Base-by-base conservation (phyloP, 2,113 vertebrate species). In the Pyxicephalus adspersus region DNA sequence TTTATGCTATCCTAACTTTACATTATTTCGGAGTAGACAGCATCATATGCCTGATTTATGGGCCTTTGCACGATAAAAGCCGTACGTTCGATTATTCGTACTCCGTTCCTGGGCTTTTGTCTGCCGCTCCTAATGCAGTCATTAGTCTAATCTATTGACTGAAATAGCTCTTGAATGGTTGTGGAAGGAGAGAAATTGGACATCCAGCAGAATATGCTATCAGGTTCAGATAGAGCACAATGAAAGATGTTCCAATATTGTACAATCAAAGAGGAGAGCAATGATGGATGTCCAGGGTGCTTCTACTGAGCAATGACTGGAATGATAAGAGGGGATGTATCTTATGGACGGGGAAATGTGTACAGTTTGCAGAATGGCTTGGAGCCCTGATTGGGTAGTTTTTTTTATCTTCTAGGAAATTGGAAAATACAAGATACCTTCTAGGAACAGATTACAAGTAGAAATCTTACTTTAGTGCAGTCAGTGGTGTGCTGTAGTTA, bases 141-240 rank as follows among this genome's bases (percentile, higher is more conserved):
- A 73, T 73, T 34, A 73, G 52, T 73, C 54, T 58, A 57, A 73
- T 58, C 26, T 34, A 58, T 58, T 16, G 52, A 57, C 68, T 72
- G 11, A 7, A 19, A 54, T 28, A 54, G 50, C 51, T 29, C 25
- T 29, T 29, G 19, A 55, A 31, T 55, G 17, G 51, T 26, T 28
- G 17, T 20, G 26, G 15, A 19, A 16, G 26, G 15, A 3, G 22
- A 22, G 11, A 52, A n/a, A 55, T 55, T 58, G 70, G 54, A 73
- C 20, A 29, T 71, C 50, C 58, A 22, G 3, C 52, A 31, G 70
- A 73, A 73, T 61, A 28, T 45, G 57, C 57, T n/a, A 50, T 50
- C 38, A 57, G 23, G 16, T 50, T 58, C 73, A 76, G 31, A 28
- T 20, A 50, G 55, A 15, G 73, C 34, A 63, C 29, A 23, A 63